phyloP scores from a whole-genome alignment of 2,113 vertebrate species.

The Alligator mississippiensis region DNA sequence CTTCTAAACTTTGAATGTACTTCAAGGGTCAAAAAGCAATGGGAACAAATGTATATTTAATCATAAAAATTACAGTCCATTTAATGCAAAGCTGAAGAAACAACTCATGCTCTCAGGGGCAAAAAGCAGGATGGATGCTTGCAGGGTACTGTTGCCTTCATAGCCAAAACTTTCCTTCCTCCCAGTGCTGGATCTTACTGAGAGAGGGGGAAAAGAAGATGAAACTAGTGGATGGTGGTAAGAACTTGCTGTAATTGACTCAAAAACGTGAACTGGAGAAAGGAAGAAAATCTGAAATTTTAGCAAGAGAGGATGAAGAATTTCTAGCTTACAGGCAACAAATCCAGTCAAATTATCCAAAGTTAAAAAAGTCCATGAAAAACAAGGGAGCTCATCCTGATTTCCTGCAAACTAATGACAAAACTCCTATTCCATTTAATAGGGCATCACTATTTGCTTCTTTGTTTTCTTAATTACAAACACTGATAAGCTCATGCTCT shows the following conservation, averaged over 20 bases:
- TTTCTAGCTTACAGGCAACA: constrained; percentile 13
- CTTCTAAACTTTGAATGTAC: constrained; percentile 11
- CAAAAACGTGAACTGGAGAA: not conserved
- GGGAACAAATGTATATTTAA: constrained; percentile 31
- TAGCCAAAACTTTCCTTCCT: not conserved
- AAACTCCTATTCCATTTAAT: not conserved
- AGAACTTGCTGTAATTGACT: not conserved
- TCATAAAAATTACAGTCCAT: not conserved
- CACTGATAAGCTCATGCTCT: not conserved
- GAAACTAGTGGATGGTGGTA: not conserved
- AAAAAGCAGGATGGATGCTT: not conserved
- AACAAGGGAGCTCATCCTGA: not conserved
- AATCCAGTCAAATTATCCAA: not conserved
- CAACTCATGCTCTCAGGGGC: constrained; percentile 41
- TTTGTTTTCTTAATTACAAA: constrained; percentile 21
- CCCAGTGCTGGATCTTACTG: not conserved
- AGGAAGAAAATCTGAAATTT: not conserved
- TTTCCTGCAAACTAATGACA: not conserved
- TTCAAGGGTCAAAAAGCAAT: constrained; percentile 52
- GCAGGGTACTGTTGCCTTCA: not conserved
- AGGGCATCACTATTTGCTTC: not conserved
- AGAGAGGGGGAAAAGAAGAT: not conserved
- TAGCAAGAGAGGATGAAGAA: not conserved
- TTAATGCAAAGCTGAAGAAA: not conserved
- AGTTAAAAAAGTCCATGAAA: not conserved